Percentiles rank a stretch among this genome's conserved stretches.
Conservation (phyloP, 2,797 vertebrate species). For the Leptodactylus fallax region DNA sequence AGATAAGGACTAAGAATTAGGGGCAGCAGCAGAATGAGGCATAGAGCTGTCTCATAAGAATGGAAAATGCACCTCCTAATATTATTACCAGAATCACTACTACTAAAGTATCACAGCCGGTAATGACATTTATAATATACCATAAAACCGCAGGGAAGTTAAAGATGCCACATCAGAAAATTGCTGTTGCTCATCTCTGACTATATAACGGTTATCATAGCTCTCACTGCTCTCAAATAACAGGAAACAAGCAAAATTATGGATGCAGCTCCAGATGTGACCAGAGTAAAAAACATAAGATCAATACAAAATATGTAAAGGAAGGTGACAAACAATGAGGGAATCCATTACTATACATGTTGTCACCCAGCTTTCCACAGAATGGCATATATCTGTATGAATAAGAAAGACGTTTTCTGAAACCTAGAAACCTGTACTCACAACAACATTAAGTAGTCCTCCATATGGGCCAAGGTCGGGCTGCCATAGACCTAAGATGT, state of each 20-base stretch:
- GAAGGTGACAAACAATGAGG: no score
- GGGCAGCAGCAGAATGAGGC: not conserved
- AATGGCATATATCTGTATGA: not conserved
- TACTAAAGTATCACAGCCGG: not conserved
- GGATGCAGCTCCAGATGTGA: not conserved
- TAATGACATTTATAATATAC: not conserved
- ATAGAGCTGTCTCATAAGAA: no score
- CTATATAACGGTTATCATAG: no score
- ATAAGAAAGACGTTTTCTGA: not conserved
- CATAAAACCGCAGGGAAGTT: not conserved
- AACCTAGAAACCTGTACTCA: conserved; percentile 72
- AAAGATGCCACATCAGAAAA: not conserved
- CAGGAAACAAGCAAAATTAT: not conserved
- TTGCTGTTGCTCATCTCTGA: not conserved
- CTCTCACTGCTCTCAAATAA: not conserved
- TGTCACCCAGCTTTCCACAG: not conserved
- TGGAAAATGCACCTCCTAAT: not conserved
- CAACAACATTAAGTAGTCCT: conserved; percentile 96
- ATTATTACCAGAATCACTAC: not conserved
- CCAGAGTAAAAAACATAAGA: not conserved
- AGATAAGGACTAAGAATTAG: not conserved
- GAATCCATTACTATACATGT: no score
- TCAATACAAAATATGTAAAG: no score
- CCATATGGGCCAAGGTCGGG: conserved; percentile 97
- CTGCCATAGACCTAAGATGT: conserved; percentile 97